phyloP scores from a whole-genome alignment of 1,140 invertebrate genomes.

The Heliconius himera region DNA sequence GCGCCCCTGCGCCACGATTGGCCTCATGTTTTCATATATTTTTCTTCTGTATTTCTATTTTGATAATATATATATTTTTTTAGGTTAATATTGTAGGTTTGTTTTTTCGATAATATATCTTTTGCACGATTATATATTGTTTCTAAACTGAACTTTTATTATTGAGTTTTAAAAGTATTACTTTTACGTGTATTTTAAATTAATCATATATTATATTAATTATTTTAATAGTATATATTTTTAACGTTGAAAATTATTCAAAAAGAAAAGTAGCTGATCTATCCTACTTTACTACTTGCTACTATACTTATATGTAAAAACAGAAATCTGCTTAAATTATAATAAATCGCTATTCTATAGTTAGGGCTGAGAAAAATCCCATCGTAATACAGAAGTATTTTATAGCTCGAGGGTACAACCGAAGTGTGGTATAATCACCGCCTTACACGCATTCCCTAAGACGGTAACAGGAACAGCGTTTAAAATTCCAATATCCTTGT shows the following conservation, averaged over 20 bases:
- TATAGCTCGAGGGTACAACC: not conserved
- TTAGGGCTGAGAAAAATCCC: not conserved
- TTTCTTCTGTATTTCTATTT: too few relatives aligned
- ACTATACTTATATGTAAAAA: not conserved
- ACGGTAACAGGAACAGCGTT: slow-evolving; percentile 4
- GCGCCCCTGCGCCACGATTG: too few relatives aligned
- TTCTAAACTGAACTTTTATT: too few relatives aligned
- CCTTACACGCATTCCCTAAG: slow-evolving; percentile 1
- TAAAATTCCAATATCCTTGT: slow-evolving; percentile 14
- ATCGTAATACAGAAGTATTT: slow-evolving; percentile 1
- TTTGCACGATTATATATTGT: too few relatives aligned
- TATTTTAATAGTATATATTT: too few relatives aligned
- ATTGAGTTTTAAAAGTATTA: not conserved
- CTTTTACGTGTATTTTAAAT: too few relatives aligned
- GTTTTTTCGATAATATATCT: too few relatives aligned
- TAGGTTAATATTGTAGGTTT: too few relatives aligned
- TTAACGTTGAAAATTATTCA: too few relatives aligned
- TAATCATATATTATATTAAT: too few relatives aligned
- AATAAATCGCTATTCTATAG: not conserved
- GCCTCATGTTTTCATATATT: not conserved
- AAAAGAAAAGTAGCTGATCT: too few relatives aligned
- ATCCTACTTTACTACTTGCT: not conserved
- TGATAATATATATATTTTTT: too few relatives aligned
- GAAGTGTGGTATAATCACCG: slow-evolving; percentile 4
- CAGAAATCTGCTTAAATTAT: not conserved